Conservation (phyloP, 2,888 invertebrate genomes). For the Dynastes hyllus region DNA sequence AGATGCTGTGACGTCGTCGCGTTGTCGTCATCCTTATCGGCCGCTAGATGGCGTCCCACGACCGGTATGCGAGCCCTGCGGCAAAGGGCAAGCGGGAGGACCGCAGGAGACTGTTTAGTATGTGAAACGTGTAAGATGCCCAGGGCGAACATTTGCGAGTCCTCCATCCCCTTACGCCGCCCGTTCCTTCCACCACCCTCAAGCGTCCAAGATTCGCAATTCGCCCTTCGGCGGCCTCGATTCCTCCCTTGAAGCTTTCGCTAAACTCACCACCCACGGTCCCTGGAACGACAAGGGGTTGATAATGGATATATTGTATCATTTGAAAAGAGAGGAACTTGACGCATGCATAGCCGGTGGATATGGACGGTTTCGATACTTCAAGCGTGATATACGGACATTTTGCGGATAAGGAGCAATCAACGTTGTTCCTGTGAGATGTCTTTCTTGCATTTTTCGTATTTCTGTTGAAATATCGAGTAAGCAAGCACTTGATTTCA, state of each 20-base stretch:
- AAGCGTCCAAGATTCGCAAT: conserved; percentile 25
- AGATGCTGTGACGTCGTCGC: conserved; percentile 12
- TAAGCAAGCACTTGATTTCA: too few relatives aligned
- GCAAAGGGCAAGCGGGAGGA: conserved; percentile 7
- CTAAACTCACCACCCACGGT: background rate
- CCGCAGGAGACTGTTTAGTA: conserved; percentile 68
- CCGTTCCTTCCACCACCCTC: conserved; percentile 55
- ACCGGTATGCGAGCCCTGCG: background rate
- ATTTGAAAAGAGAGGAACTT: conserved; percentile 60
- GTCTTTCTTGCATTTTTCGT: background rate
- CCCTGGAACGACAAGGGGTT: conserved; percentile 60
- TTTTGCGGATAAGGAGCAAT: background rate
- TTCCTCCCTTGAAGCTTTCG: background rate
- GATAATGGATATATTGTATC: conserved; percentile 70
- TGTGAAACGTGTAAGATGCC: conserved; percentile 70
- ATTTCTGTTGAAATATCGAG: too few relatives aligned
- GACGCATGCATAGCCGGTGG: conserved; percentile 52
- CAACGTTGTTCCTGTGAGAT: background rate
- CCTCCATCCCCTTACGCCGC: conserved; percentile 56
- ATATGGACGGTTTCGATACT: conserved; percentile 62
- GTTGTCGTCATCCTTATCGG: conserved; percentile 18
- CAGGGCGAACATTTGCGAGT: conserved; percentile 67
- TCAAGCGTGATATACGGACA: background rate
- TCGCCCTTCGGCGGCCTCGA: background rate
- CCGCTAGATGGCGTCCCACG: conserved; percentile 17